Base-by-base conservation (phyloP, 2,888 invertebrate genomes). In the Athetis lepigone region DNA sequence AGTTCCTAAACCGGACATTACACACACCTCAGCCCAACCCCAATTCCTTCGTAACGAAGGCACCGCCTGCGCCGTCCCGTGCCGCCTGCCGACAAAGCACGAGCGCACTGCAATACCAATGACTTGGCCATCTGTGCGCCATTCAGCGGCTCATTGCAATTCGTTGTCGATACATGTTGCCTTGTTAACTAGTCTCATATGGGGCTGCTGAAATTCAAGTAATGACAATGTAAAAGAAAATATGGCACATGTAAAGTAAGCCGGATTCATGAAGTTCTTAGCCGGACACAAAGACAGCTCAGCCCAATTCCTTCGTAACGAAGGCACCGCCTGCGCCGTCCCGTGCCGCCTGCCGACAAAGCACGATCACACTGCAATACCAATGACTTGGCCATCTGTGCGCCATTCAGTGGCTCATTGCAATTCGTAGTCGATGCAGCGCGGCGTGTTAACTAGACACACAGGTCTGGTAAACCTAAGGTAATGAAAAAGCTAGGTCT, bases 41-140 rank as follows among this genome's bases (percentile, higher is more conserved):
- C 25, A 70, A 71, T 70, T 71, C 18, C 40, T 47, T 11, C 37
- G 8, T 66, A 55, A 66, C 43, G 39, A 55, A 66, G 39, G n/a
- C 72, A 54, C 7, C 42, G 23, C 11, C 8, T 25, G 46, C 39
- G 27, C 55, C 47, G n/a, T 7, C 6, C 7, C 5, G 23, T 19
- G 52, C n/a, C n/a, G n/a, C n/a, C n/a, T n/a, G n/a, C 71, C 73
- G 71, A 73, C 71, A 71, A 73, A 71, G 73, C 42, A 18, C 16
- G 23, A 29, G n/a, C 49, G 6, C 29, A 11, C 19, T 46, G 71
- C 52, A 27, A 61, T 71, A 73, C 73, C 45, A 71, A 73, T 62
- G 73, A 57, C 40, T 43, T 52, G 33, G 16, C 61, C 68, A 68
- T 62, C 73, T 68, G 68, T 68, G 23, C 52, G 29, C 72, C 67